Percentiles rank a stretch among this genome's conserved stretches.
These are phyloP conservation scores for Megaceryle alcyon DNA, from an alignment of 2,797 vertebrate species.

Conservation along the genomic window DNA sequence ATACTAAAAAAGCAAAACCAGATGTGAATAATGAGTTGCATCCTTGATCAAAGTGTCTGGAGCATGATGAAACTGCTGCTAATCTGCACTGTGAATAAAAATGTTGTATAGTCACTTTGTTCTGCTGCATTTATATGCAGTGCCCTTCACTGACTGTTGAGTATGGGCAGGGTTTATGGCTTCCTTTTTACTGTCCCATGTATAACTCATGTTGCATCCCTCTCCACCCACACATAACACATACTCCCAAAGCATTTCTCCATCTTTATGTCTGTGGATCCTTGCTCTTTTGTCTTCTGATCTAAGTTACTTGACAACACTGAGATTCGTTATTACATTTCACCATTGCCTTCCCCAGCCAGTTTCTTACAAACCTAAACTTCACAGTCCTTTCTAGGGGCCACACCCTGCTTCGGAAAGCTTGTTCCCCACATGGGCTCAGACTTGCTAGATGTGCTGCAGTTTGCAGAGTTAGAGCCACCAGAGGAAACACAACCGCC, in stretches of 20 bases:
- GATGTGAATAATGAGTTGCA: slow-evolving; percentile 26
- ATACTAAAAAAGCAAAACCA: slow-evolving; percentile 10
- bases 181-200: not conserved
- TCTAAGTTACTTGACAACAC: not conserved
- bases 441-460: not conserved
- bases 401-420: not conserved
- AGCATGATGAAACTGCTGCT: slow-evolving; percentile 23
- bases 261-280: not conserved
- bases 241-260: not conserved
- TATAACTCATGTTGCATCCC: not conserved
- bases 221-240: not conserved
- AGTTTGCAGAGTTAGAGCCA: not conserved
- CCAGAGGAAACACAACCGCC: not conserved
- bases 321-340: not conserved
- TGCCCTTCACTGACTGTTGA: not conserved
- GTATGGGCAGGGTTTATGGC: not conserved
- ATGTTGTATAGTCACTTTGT: not conserved
- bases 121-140: not conserved
- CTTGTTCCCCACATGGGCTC: not conserved
- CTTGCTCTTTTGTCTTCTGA: not conserved
- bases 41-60: slow-evolving; percentile 5
- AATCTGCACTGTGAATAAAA: not conserved
- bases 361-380: not conserved
- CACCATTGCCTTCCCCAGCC: not conserved
- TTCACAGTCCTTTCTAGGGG: not conserved